These are phyloP conservation scores for Formica selysi DNA, from an alignment of 1,140 invertebrate species.

Conservation along the genomic window DNA sequence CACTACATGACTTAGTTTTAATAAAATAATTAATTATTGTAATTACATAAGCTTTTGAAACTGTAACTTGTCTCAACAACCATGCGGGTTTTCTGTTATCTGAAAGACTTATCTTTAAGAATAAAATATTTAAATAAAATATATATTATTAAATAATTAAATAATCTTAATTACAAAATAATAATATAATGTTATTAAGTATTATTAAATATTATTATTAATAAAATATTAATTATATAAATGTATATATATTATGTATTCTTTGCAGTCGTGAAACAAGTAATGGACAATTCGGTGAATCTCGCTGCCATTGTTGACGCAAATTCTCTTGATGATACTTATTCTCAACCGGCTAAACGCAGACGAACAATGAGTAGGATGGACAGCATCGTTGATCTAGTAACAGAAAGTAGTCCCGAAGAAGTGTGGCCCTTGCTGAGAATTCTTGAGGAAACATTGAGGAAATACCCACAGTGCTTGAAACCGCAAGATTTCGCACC, in stretches of 20 bases:
- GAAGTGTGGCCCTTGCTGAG: conserved; percentile 74
- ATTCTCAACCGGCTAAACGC: conserved; percentile 66
- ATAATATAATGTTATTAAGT: too few species aligned
- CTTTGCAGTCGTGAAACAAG: conserved; percentile 77
- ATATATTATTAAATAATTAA: not conserved
- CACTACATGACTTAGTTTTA: not conserved
- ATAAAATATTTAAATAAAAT: not conserved
- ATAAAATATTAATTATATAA: conserved; percentile 21
- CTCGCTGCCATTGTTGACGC: conserved; percentile 34
- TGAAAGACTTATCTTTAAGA: conserved; percentile 19
- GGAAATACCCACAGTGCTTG: conserved; percentile 83
- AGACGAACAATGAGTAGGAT: conserved; percentile 65
- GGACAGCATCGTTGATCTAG: conserved; percentile 71
- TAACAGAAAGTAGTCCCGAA: conserved; percentile 69
- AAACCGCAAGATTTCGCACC: conserved; percentile 77
- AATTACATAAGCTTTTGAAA: not conserved
- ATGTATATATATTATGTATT: not conserved
- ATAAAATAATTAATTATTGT: conserved; percentile 12
- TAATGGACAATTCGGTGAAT: conserved; percentile 57
- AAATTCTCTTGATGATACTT: conserved; percentile 27
- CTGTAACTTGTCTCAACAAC: not conserved
- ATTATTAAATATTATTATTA: not conserved
- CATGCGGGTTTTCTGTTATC: not conserved
- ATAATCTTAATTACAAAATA: too few species aligned
- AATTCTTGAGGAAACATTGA: conserved; percentile 77